These are phyloP conservation scores for Cybosia mesomella DNA, from an alignment of 2,888 invertebrate genomes.

Conservation along the genomic window DNA sequence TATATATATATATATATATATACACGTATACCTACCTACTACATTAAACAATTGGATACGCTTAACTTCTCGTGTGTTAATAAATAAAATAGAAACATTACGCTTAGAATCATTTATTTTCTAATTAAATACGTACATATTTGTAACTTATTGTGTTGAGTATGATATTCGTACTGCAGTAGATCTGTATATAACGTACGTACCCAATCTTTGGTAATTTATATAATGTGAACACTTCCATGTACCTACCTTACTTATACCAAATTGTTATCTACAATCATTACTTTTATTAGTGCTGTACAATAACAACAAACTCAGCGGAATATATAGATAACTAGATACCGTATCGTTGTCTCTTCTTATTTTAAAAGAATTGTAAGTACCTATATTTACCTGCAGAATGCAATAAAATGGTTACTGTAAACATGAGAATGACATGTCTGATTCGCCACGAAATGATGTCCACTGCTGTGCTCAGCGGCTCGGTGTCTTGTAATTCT, in stretches of 20 bases:
- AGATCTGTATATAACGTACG: constrained; percentile 82
- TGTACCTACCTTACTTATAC: constrained; percentile 63
- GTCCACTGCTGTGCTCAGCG: constrained; percentile 20
- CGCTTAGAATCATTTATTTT: constrained; percentile 84
- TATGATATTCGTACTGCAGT: constrained; percentile 83
- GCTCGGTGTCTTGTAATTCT: constrained; percentile 30
- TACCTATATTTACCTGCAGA: constrained; percentile 47
- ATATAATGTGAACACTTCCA: constrained; percentile 61
- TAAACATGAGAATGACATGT: constrained; percentile 41
- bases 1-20: constrained; percentile 48
- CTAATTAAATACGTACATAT: constrained; percentile 74
- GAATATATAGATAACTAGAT: constrained; percentile 68
- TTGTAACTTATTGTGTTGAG: constrained; percentile 82
- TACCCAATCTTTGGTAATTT: constrained; percentile 78
- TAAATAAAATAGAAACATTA: constrained; percentile 80
- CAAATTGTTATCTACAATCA: constrained; percentile 50
- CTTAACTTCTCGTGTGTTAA: constrained; percentile 84
- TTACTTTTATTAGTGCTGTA: constrained; percentile 53
- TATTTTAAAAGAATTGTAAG: constrained; percentile 58
- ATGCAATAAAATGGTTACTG: constrained; percentile 47
- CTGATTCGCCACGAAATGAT: constrained; percentile 28
- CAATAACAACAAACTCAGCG: constrained; percentile 48
- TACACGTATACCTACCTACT: constrained; percentile 64
- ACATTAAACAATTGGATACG: constrained; percentile 71
- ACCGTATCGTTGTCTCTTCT: constrained; percentile 60